These are phyloP conservation scores for Erebia aethiops DNA, from an alignment of 2,888 invertebrate genomes.

Conservation along the genomic window DNA sequence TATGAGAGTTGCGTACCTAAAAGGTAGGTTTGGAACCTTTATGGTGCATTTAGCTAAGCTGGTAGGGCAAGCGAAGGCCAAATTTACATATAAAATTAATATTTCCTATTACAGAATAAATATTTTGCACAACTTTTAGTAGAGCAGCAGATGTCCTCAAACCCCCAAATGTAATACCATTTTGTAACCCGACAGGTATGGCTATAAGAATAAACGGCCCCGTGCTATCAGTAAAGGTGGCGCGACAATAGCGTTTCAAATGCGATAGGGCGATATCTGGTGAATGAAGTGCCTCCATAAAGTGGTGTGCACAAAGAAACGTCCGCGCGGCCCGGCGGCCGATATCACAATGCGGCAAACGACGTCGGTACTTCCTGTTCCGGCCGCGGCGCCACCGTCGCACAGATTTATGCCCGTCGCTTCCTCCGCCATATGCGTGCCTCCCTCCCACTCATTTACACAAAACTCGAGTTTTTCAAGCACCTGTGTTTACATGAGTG, in stretches of 20 bases:
- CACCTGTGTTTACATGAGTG: constrained; percentile 57
- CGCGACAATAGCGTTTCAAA: constrained; percentile 68
- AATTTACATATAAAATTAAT: too few species aligned
- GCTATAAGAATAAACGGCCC: constrained; percentile 45
- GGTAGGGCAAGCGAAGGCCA: too few species aligned
- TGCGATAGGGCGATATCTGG: constrained; percentile 71
- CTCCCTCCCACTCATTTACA: constrained; percentile 76
- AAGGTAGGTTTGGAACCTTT: too few species aligned
- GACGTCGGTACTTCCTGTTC: constrained; percentile 80
- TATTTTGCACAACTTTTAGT: not conserved
- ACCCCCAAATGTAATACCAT: constrained; percentile 23
- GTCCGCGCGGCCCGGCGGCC: constrained; percentile 76
- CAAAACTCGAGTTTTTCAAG: constrained; percentile 80
- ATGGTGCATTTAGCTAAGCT: too few species aligned
- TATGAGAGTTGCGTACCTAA: too few species aligned
- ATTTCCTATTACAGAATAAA: too few species aligned
- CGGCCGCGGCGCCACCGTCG: constrained; percentile 79
- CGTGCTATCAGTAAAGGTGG: constrained; percentile 67
- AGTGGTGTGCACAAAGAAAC: constrained; percentile 74
- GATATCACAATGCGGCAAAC: constrained; percentile 83
- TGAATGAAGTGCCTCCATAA: constrained; percentile 68
- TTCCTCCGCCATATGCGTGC: constrained; percentile 78
- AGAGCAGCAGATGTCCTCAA: not conserved
- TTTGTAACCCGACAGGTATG: constrained; percentile 37
- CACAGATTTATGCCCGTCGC: constrained; percentile 80